Evolutionary conservation across 1,140 invertebrate genomes (phyloP).

Genomic region (Pararge aegeria): DNA sequence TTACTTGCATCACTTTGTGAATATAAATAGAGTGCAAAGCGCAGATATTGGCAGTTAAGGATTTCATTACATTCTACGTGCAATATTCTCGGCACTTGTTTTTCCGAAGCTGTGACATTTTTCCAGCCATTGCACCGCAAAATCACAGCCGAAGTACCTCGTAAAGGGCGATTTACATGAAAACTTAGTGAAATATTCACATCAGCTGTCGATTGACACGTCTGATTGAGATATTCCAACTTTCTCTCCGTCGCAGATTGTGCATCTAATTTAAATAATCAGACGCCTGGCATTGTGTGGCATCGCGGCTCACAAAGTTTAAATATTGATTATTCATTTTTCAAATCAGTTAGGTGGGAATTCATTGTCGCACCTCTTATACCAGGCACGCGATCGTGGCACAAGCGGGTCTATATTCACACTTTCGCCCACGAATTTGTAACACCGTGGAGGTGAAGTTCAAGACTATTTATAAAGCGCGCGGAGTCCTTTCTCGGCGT

Average conservation of each 20-base stretch:
- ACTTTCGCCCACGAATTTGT: slow-evolving; percentile 59
- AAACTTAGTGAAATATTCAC: slow-evolving; percentile 71
- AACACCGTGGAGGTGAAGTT: slow-evolving; percentile 66
- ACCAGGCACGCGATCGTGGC: slow-evolving; percentile 30
- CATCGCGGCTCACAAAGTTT: slow-evolving; percentile 40
- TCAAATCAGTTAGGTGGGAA: slow-evolving; percentile 30
- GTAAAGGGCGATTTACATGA: slow-evolving; percentile 59
- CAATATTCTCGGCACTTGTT: slow-evolving; percentile 24
- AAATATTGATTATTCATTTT: slow-evolving; percentile 45
- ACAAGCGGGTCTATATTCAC: slow-evolving; percentile 42
- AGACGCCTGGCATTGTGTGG: slow-evolving; percentile 44
- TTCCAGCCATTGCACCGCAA: slow-evolving; percentile 46
- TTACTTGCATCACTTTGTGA: slow-evolving; percentile 35
- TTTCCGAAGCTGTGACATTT: slow-evolving; percentile 47
- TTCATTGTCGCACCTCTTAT: slow-evolving; percentile 12
- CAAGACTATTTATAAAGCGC: slow-evolving; percentile 76
- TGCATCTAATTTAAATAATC: slow-evolving; percentile 68
- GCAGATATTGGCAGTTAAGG: slow-evolving; percentile 9
- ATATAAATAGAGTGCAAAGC: slow-evolving; percentile 40
- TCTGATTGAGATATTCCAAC: slow-evolving; percentile 69
- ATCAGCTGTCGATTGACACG: slow-evolving; percentile 67
- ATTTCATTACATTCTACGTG: slow-evolving; percentile 40
- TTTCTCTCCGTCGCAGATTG: slow-evolving; percentile 52
- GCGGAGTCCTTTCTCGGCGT: slow-evolving; percentile 59
- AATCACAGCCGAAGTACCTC: slow-evolving; percentile 37